Evolutionary conservation across 30 jellyfish, hydroid and myxozoan genomes (phyloP).

Genomic region (Mastigias papua): DNA sequence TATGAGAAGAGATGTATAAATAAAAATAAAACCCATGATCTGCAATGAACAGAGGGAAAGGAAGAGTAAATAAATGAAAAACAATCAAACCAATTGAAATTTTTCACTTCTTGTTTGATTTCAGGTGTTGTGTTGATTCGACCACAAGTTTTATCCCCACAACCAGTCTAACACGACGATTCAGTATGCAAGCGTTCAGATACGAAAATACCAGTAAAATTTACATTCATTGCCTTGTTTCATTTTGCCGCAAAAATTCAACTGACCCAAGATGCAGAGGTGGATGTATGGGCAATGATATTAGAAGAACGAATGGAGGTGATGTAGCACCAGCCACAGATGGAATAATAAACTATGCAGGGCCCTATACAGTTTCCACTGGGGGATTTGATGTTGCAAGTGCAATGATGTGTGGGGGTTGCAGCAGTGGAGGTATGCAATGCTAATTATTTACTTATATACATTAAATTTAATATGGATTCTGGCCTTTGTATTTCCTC

Average conservation of each 20-base stretch:
- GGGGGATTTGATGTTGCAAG: too few species aligned
- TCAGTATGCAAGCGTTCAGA: slow-evolving; percentile 5
- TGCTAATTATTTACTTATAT: too few species aligned
- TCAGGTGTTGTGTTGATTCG: not conserved
- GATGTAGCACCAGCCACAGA: too few species aligned
- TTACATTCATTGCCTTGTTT: slow-evolving; percentile 16
- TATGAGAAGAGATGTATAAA: too few species aligned
- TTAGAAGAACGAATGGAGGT: not conserved
- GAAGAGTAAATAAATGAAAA: not conserved
- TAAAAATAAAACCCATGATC: too few species aligned
- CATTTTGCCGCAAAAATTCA: not conserved
- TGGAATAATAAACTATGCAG: too few species aligned
- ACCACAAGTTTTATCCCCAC: slow-evolving; percentile 7
- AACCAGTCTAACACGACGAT: not conserved
- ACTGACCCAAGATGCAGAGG: not conserved
- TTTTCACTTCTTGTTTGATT: not conserved
- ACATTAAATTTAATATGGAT: too few species aligned
- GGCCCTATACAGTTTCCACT: too few species aligned
- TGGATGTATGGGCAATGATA: not conserved
- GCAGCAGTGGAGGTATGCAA: too few species aligned
- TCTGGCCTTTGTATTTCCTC: too few species aligned
- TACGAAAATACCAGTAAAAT: not conserved
- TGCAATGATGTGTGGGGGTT: too few species aligned
- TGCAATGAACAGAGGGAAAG: too few species aligned
- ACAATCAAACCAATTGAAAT: not conserved